A percentile compares a stretch with the other conserved stretches of the same genome.
phyloP scores from a whole-genome alignment of 2,113 vertebrate genomes.

The Larimichthys polyactis region DNA sequence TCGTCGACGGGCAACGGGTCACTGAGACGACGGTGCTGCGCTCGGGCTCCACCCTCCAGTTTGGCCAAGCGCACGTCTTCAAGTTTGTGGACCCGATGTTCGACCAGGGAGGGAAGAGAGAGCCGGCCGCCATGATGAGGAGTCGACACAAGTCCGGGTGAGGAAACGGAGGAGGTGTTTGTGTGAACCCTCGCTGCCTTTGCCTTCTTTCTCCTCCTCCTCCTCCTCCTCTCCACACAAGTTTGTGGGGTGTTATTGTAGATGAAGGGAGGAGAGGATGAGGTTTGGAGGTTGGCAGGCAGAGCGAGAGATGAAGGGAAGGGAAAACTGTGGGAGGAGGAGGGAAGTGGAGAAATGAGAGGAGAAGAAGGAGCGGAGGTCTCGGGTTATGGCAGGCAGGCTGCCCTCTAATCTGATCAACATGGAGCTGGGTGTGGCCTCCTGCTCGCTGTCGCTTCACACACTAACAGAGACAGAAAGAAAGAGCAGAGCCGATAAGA shows the following conservation, averaged over 20 bases:
- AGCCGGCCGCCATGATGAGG: constrained; percentile 87
- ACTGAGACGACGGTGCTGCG: constrained; percentile 94
- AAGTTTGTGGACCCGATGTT: constrained; percentile 98
- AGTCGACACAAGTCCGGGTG: constrained; percentile 92
- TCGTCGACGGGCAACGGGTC: constrained; percentile 93
- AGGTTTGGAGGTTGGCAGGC: constrained; percentile 64
- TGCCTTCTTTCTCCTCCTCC: neutral
- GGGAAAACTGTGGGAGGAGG: constrained; percentile 4
- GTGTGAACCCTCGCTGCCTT: neutral
- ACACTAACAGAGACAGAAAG: constrained; percentile 16
- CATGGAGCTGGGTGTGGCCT: constrained; percentile 80
- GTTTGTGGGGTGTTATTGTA: constrained; percentile 23
- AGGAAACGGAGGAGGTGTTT: constrained; percentile 28
- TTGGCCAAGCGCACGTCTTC: constrained; percentile 93
- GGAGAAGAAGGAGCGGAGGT: constrained; percentile 66
- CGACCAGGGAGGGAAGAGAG: constrained; percentile 92
- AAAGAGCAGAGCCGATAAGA: constrained; percentile 28
- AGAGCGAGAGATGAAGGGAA: constrained; percentile 55
- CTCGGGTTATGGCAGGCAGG: constrained; percentile 67
- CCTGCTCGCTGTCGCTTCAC: constrained; percentile 36
- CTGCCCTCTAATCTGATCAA: constrained; percentile 83
- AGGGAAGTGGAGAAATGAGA: constrained; percentile 62
- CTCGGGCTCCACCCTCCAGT: constrained; percentile 94
- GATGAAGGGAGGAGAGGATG: constrained; percentile 44
- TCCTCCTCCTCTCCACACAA: neutral